Base-by-base conservation (phyloP, 2,113 vertebrate genomes). In the Sialia sialis region DNA sequence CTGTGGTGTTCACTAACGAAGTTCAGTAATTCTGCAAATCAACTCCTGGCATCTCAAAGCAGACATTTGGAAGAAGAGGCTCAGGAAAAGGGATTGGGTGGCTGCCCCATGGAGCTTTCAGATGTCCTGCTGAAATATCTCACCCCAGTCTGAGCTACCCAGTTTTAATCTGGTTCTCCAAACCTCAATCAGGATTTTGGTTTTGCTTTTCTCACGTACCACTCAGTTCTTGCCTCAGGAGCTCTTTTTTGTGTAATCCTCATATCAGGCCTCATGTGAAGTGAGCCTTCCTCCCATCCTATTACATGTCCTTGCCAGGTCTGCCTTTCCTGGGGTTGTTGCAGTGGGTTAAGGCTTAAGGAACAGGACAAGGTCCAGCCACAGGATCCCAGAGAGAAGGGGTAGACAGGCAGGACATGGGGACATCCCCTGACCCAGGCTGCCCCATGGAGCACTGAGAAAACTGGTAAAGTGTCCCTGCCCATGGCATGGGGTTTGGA, bases 1-100 rank as follows among this genome's bases (percentile, higher is more conserved):
- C 49, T 1, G 0, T 41, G 3, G 0, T 36, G 32, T 22, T 52
- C 38, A 20, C 6, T 76, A 5, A 10, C 36, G 44, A 68, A 91
- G 21, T 44, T 27, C 38, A 26, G 19, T 49, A 52, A 36, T 55
- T 72, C 43, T 54, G 34, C 23, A 68, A 7, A 62, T 84, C 25
- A 56, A 5, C 7, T 2, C 21, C 25, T 16, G 20, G 6, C 11
- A 30, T 32, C 14, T 93, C 39, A 38, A 78, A 64, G 30, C 1
- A 63, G n/a, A 14, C 15, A 34, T 46, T 32, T 56, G 34, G 56
- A 87, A 52, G 41, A 36, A 32, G 48, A 52, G 23, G 29, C 9
- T 90, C 25, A 48, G 51, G 51, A 54, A 60, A 38, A 11, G 4
- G 9, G 66, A 22, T 5, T 75, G 43, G 3, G 30, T 66, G 55